A percentile compares a stretch with the other conserved stretches of the same genome.
phyloP scores from a whole-genome alignment of 2,797 vertebrate genomes.

The Eremophila alpestris region DNA sequence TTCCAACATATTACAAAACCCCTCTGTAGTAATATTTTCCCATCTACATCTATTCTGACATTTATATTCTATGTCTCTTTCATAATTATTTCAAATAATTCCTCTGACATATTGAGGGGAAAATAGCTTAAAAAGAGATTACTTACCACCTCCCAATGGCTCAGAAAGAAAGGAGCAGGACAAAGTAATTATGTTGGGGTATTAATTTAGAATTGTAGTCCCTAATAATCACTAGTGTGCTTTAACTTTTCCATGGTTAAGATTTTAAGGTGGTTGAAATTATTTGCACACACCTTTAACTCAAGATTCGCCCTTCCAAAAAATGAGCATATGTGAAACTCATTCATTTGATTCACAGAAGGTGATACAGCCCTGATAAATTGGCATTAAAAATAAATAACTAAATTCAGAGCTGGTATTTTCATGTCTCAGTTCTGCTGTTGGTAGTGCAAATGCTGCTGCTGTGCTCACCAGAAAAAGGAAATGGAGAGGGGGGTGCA shows the following conservation, averaged over 20 bases:
- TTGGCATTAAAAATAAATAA: neutral
- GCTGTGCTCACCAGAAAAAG: neutral
- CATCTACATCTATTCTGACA: constrained; percentile 65
- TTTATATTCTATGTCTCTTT: constrained; percentile 68
- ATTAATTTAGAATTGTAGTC: neutral
- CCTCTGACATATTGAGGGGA: constrained; percentile 44
- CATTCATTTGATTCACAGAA: neutral
- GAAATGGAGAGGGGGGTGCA: neutral
- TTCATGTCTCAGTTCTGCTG: neutral
- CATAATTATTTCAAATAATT: constrained; percentile 68
- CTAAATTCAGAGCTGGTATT: neutral
- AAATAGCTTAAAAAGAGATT: constrained; percentile 65
- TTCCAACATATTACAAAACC: constrained; percentile 55
- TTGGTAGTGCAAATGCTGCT: neutral
- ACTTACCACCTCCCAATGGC: constrained; percentile 47
- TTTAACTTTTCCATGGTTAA: neutral
- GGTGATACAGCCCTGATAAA: neutral
- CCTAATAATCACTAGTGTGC: neutral
- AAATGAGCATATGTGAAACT: neutral
- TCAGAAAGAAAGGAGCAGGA: constrained; percentile 22
- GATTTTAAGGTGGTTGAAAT: neutral
- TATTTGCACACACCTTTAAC: neutral
- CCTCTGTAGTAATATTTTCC: constrained; percentile 56
- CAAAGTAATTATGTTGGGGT: neutral
- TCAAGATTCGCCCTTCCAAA: neutral